Conservation (phyloP, 2,113 vertebrate species). For the Cricetomys ansorgei region DNA sequence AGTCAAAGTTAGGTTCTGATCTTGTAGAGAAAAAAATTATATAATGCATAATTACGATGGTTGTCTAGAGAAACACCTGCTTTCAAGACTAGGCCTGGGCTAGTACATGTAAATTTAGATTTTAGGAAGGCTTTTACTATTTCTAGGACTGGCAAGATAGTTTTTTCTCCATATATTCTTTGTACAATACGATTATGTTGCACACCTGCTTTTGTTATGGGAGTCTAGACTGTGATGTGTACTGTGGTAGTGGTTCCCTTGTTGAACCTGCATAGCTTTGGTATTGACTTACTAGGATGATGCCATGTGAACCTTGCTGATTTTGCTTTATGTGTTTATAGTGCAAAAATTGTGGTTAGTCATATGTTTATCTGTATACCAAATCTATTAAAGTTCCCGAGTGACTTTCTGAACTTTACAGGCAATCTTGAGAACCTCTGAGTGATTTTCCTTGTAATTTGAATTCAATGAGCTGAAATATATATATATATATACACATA, state of each 20-base stretch:
- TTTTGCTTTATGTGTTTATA: not conserved
- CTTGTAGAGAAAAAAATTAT: not conserved
- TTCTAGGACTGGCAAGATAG: not conserved
- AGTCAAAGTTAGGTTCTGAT: not conserved
- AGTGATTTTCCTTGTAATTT: not conserved
- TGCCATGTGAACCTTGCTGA: not conserved
- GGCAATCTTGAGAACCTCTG: not conserved
- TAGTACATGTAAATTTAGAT: not conserved
- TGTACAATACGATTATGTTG: not conserved
- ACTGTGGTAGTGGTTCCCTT: not conserved
- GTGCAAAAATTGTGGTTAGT: not conserved
- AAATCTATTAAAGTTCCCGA: not conserved
- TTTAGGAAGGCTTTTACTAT: not conserved
- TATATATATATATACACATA: not conserved
- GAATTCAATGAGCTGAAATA: not conserved
- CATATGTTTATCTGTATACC: not conserved
- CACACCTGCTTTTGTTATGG: not conserved
- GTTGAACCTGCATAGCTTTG: not conserved
- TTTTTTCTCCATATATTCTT: not conserved
- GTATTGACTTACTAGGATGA: not conserved
- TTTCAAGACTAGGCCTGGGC: no score
- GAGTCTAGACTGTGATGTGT: not conserved
- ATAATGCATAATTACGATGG: not conserved
- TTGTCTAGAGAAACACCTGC: not conserved
- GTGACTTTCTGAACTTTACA: not conserved